Conservation (phyloP, 2,888 invertebrate genomes). For the Sabellastarte sp. region DNA sequence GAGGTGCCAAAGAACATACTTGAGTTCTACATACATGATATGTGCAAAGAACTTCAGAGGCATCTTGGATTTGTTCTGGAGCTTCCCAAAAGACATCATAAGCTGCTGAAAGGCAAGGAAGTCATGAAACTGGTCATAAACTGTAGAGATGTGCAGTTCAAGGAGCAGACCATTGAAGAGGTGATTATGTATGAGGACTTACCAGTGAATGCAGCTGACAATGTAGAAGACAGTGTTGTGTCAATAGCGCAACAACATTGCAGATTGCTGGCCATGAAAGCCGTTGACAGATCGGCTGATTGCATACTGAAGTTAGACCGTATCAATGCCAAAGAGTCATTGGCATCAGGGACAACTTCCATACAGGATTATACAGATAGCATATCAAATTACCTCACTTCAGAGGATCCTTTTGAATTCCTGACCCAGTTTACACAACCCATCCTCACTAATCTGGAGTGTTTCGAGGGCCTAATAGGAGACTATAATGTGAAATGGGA, state of each 20-base stretch:
- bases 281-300: constrained; percentile 16
- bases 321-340: constrained; percentile 7
- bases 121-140: constrained; percentile 19
- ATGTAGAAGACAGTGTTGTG: constrained; percentile 17
- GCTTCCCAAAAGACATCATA: constrained; percentile 29
- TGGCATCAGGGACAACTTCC: background rate
- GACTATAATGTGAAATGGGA: constrained; percentile 33
- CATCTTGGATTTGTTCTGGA: constrained; percentile 6
- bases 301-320: constrained; percentile 27
- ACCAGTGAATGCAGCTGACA: constrained; percentile 21
- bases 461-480: constrained; percentile 16
- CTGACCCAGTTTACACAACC: constrained; percentile 19
- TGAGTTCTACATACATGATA: background rate
- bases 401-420: constrained; percentile 17
- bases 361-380: constrained; percentile 18
- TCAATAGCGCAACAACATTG: constrained; percentile 15
- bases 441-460: constrained; percentile 23
- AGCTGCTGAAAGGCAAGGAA: constrained; percentile 27
- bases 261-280: constrained; percentile 16
- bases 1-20: no score
- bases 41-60: background rate
- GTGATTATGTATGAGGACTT: constrained; percentile 22
- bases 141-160: constrained; percentile 18
- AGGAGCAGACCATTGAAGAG: constrained; percentile 9
- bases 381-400: constrained; percentile 7